Conservation (phyloP, 1,140 invertebrate genomes). For the Diuraphis noxia region DNA sequence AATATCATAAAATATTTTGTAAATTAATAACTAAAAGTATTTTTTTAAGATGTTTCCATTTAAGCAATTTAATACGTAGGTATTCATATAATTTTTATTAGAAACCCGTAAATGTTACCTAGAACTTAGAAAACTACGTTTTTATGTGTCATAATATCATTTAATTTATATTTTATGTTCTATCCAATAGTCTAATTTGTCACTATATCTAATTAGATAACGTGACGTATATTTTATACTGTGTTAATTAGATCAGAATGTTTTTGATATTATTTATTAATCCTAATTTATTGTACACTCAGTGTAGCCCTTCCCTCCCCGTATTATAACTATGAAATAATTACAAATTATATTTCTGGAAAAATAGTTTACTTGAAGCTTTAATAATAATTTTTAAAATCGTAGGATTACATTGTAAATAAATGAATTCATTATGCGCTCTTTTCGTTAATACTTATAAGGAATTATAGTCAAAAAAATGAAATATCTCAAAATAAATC, state of each 20-base stretch:
- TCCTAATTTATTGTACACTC: neutral
- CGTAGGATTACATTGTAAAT: neutral
- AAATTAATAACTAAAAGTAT: too few relatives aligned
- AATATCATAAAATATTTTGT: too few relatives aligned
- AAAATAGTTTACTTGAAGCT: neutral
- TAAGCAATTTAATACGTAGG: neutral
- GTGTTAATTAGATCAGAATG: neutral
- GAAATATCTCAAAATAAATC: neutral
- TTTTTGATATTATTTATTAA: neutral
- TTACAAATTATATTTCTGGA: neutral
- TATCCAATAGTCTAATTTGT: neutral
- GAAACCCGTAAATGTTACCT: neutral
- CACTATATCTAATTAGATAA: neutral
- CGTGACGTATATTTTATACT: neutral
- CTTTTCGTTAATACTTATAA: neutral
- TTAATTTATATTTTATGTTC: neutral
- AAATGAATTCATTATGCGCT: neutral
- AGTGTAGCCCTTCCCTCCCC: neutral
- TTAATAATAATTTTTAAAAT: neutral
- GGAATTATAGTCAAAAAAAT: neutral
- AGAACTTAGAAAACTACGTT: neutral
- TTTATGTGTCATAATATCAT: neutral
- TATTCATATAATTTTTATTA: neutral
- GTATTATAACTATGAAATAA: neutral
- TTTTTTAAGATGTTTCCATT: too few relatives aligned